A percentile compares a stretch with the other conserved stretches of the same genome.
phyloP scores from a whole-genome alignment of 2,797 vertebrate species.

The Melanotaenia trifasciata region DNA sequence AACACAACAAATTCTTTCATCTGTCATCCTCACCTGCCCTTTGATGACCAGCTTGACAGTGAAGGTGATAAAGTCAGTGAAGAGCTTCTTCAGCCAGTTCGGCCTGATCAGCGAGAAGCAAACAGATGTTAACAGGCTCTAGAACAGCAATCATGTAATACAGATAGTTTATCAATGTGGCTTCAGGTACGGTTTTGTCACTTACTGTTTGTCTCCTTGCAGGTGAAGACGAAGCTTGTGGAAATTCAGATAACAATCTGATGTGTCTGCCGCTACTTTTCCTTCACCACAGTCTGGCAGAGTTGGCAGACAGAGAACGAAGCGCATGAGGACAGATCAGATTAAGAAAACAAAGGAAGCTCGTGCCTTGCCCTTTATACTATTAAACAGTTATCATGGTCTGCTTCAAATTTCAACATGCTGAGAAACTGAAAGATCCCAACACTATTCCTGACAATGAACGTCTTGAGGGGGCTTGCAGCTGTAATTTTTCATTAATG shows the following conservation, averaged over 20 bases:
- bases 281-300: slow-evolving; percentile 82
- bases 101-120: slow-evolving; percentile 76
- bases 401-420: no score
- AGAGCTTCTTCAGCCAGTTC: slow-evolving; percentile 88
- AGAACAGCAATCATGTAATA: not conserved
- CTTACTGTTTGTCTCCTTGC: slow-evolving; percentile 87
- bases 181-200: not conserved
- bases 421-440: no score
- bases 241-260: slow-evolving; percentile 86
- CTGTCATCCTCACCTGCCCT: slow-evolving; percentile 84
- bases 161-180: not conserved
- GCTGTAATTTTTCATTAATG: no score
- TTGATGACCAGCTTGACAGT: slow-evolving; percentile 89
- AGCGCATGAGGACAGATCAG: not conserved
- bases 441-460: no score
- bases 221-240: slow-evolving; percentile 86
- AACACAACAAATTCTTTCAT: not conserved
- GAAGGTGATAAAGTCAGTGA: slow-evolving; percentile 90
- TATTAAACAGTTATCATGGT: no score
- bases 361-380: no score
- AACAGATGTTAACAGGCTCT: not conserved
- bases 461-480: no score
- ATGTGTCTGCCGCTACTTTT: slow-evolving; percentile 82
- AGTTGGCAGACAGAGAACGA: not conserved
- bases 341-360: not conserved